Conservation (phyloP, 2,113 vertebrate genomes). For the Monarcha castaneiventris region DNA sequence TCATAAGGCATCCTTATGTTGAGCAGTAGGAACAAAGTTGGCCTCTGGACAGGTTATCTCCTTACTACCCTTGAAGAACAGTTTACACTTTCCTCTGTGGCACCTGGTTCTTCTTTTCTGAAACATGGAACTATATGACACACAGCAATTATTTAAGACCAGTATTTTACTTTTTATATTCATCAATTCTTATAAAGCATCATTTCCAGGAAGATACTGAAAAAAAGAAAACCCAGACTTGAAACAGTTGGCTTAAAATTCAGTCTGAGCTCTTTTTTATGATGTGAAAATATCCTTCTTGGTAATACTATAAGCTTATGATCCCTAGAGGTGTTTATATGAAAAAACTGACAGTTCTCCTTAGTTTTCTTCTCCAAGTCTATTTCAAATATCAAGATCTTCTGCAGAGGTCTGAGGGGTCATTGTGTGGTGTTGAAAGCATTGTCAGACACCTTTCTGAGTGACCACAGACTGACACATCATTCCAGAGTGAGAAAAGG, state of each 20-base stretch:
- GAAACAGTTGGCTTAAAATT: constrained; percentile 9
- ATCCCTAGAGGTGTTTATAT: neutral
- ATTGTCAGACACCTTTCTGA: neutral
- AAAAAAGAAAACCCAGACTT: neutral
- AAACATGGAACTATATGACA: neutral
- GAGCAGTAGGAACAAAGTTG: neutral
- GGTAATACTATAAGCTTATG: constrained; percentile 7
- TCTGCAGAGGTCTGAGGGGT: neutral
- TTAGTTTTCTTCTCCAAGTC: neutral
- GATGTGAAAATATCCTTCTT: constrained; percentile 57
- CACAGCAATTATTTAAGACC: neutral
- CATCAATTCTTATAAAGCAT: neutral
- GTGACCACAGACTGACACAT: neutral
- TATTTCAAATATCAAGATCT: constrained; percentile 1
- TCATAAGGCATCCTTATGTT: neutral
- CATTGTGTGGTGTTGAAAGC: neutral
- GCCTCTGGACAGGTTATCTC: neutral
- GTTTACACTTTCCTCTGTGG: neutral
- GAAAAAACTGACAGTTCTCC: neutral
- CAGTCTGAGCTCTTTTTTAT: constrained; percentile 58
- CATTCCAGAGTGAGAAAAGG: neutral
- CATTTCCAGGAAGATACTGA: neutral
- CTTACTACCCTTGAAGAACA: neutral
- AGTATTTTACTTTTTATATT: neutral
- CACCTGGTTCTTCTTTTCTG: neutral